Evolutionary conservation across 2,888 invertebrate genomes (phyloP), one percentile per base, ranked within the genome.

Genomic region (Drosophila rellima): DNA sequence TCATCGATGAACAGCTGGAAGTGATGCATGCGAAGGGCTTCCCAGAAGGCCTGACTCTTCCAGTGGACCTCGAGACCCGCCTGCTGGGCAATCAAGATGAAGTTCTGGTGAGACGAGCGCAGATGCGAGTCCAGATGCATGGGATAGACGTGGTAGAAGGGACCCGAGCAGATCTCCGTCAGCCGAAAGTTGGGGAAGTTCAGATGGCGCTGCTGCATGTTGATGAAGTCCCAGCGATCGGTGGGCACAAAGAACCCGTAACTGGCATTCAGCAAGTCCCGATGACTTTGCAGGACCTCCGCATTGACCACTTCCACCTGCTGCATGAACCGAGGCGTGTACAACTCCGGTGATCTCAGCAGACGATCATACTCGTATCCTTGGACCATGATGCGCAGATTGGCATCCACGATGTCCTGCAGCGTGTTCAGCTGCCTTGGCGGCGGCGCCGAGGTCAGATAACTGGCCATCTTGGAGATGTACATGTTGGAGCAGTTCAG

Each of bases 171-270:
- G 3, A 91, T 89, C 0, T 74, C 37, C 0, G 91, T 84, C 0
- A 78, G n/a, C 0, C 81, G 78, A 57, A 91, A 91, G 8, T 85
- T 42, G 1, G 92, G 91, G 15, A 72, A 70, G 0, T 31, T 67
- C 2, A 90, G 44, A 48, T 78, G 81, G 0, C 33, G 17, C 51
- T 91, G 91, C 35, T 91, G 91, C 60, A 76, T 68, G n/a, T 80
- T 61, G 1, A 92, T 48, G 23, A 89, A 88, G 0, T 55, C 18
- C 91, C 92, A 91, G 13, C 91, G 91, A 76, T 91, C 92, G 2
- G 75, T 62, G 52, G 85, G 74, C 3, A 85, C 55, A 4, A 86
- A 80, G 52, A 88, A 91, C 4, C 86, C 91, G 33, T 47, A 91
- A 0, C 68, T 76, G 1, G 73, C 74, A 31, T 91, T 91, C 1